Base-by-base conservation (phyloP, 2,113 vertebrate species). In the Pseudorectes ferrugineus region DNA sequence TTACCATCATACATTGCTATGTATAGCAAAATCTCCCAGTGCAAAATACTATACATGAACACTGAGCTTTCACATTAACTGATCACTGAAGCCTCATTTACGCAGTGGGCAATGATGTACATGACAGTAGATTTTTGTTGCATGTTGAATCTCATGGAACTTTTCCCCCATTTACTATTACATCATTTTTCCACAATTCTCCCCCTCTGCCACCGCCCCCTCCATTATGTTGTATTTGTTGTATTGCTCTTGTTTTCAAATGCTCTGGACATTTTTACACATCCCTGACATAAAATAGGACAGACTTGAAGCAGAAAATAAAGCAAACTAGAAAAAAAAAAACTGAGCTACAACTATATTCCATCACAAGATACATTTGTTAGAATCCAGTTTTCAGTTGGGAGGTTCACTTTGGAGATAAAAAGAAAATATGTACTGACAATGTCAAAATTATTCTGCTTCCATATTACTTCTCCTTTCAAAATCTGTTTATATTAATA, bases 361-460 rank as follows among this genome's bases (percentile, higher is more conserved):
- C 15, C 4, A 31, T 48, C n/a, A 85, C 26, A 78, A 59, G 15
- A 87, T 33, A 49, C 5, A 61, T 68, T 84, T 68, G 22, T 76
- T 70, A 62, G 46, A 88, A 79, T 29, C 10, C 17, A 45, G 11
- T 43, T 84, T 92, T 93, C 31, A 58, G 19, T 38, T 57, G 15
- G 28, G 23, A 75, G 10, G 36, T 68, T 89, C 16, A 46, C 28
- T 92, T 26, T 79, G 58, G 12, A 88, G 17, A 57, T 8, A 78
- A 89, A 92, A 90, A 28, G 31, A 92, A 88, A 85, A 95, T 70
- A 79, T 5, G 35, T 86, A 83, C 83, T 85, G 70, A 89, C 77
- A 93, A 72, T 35, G 74, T 88, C 95, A 88, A 75, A 96, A 94
- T 65, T 80, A 79, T 80, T 93, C 62, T 93, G 36, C 75, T 95